phyloP scores from a whole-genome alignment of 2,113 vertebrate species.

The Myotis lucifugus region DNA sequence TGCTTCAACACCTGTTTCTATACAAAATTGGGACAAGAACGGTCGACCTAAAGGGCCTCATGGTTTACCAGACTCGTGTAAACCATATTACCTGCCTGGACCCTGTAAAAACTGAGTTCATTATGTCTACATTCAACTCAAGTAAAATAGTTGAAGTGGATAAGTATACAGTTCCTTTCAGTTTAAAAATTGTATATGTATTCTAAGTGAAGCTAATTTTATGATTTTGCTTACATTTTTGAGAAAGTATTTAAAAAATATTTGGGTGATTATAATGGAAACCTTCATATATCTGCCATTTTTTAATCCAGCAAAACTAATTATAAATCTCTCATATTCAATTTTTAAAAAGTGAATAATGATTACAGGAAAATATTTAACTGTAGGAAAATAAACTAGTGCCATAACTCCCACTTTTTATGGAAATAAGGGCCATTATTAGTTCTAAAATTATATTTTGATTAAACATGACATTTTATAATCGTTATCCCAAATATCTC shows the following conservation, averaged over 20 bases:
- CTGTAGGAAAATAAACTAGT: neutral
- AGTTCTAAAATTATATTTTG: neutral
- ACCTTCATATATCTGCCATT: neutral
- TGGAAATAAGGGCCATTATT: neutral
- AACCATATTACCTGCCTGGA: neutral
- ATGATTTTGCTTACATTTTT: neutral
- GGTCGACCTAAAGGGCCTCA: neutral
- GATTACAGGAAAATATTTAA: neutral
- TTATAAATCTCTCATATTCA: neutral
- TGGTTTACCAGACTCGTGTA: neutral
- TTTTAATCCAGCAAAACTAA: neutral
- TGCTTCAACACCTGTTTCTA: neutral
- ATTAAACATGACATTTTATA: neutral
- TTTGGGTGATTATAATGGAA: neutral
- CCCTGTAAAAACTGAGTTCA: neutral
- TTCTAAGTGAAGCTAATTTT: neutral
- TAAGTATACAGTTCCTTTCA: neutral
- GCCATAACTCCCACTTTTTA: neutral
- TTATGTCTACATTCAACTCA: neutral
- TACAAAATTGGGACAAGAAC: neutral
- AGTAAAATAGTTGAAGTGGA: neutral
- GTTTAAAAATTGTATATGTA: neutral
- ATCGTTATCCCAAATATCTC: neutral
- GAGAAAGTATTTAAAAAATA: neutral
- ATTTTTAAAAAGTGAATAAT: neutral